Percentiles rank a stretch among this genome's conserved stretches.
Conservation (phyloP, 2,113 vertebrate genomes). For the Puntigrus tetrazona region DNA sequence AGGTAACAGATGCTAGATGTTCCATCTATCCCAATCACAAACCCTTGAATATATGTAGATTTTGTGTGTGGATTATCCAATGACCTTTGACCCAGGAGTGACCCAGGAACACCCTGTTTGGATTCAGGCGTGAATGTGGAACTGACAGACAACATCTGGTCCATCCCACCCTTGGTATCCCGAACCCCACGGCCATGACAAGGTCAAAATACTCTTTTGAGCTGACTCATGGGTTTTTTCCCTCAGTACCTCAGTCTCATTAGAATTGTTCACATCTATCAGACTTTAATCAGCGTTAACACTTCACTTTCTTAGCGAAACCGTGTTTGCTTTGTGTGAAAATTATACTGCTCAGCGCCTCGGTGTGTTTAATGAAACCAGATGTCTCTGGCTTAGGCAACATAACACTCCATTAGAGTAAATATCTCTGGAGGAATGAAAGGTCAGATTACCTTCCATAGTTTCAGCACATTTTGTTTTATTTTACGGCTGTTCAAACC, state of each 20-base stretch:
- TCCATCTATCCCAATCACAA: background rate
- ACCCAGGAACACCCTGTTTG: slow-evolving; percentile 31
- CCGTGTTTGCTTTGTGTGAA: slow-evolving; percentile 19
- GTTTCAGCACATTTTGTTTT: background rate
- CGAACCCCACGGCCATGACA: background rate
- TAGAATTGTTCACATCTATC: slow-evolving; percentile 23
- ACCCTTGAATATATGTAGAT: slow-evolving; percentile 3
- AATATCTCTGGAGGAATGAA: slow-evolving; percentile 5
- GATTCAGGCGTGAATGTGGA: slow-evolving; percentile 8
- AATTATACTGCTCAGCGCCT: slow-evolving; percentile 29
- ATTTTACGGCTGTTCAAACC: background rate
- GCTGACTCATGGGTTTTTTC: slow-evolving; percentile 6
- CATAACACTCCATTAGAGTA: slow-evolving; percentile 6
- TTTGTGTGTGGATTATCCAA: slow-evolving; percentile 2
- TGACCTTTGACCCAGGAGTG: slow-evolving; percentile 30
- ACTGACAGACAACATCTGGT: slow-evolving; percentile 43
- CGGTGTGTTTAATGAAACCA: slow-evolving; percentile 22
- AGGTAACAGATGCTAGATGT: background rate
- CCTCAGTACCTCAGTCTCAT: background rate
- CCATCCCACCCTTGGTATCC: background rate
- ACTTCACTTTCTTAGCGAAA: background rate
- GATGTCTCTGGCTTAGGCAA: slow-evolving; percentile 9
- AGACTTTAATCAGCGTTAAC: slow-evolving; percentile 31
- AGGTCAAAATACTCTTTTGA: slow-evolving; percentile 35
- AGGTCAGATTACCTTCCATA: background rate